A percentile compares a stretch with the other conserved stretches of the same genome.
phyloP scores from a whole-genome alignment of 2,113 vertebrate species.

The Microtus montanus region DNA sequence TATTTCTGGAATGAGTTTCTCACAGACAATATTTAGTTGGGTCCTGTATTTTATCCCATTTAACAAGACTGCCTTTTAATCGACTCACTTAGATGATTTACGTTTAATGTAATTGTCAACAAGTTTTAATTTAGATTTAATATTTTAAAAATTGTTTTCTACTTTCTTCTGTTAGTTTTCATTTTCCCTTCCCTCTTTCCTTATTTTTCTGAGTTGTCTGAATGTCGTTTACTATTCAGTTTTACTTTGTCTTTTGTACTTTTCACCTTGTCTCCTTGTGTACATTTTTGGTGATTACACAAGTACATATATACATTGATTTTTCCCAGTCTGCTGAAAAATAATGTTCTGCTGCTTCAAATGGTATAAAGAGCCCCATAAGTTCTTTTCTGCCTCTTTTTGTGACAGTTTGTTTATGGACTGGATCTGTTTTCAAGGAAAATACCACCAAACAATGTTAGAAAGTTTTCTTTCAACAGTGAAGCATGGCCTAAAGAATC shows the following conservation, averaged over 20 bases:
- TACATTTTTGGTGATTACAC: neutral
- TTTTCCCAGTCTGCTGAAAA: neutral
- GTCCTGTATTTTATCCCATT: neutral
- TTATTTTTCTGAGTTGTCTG: neutral
- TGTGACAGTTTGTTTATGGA: neutral
- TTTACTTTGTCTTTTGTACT: neutral
- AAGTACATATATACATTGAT: neutral
- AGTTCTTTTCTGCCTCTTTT: neutral
- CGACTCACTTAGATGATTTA: neutral
- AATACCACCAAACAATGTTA: neutral
- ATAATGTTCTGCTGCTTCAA: neutral
- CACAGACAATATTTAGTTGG: neutral
- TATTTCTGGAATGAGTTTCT: constrained; percentile 7
- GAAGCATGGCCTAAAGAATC: neutral
- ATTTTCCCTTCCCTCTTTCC: neutral
- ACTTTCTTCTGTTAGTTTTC: neutral
- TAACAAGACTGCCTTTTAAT: neutral
- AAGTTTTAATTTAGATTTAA: neutral
- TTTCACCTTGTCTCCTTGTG: neutral
- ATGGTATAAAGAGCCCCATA: neutral
- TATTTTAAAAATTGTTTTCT: neutral
- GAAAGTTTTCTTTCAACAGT: neutral
- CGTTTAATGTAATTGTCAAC: neutral
- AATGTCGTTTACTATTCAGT: neutral
- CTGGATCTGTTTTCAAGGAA: neutral